phyloP scores from a whole-genome alignment of 64 coral and sea anemone genomes.

The Dendronephthya gigantea region DNA sequence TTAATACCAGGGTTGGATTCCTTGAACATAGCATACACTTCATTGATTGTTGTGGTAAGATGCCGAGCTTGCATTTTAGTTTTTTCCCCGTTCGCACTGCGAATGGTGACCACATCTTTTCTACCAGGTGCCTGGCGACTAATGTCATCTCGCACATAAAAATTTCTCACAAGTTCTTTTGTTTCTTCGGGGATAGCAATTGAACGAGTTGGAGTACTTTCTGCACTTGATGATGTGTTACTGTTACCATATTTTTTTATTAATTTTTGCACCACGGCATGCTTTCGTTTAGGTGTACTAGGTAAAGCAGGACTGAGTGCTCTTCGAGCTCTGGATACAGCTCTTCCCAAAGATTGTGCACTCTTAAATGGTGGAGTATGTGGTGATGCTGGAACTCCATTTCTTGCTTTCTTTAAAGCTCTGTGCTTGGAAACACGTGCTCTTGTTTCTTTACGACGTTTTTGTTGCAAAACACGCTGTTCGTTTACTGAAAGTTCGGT shows the following conservation, averaged over 20 bases:
- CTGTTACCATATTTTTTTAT: neutral
- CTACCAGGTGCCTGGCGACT: no score
- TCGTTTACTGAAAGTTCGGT: neutral
- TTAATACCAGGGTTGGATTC: slow-evolving; percentile 46
- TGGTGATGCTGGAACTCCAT: no score
- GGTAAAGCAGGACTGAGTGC: neutral
- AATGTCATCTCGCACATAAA: neutral
- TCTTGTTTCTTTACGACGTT: neutral
- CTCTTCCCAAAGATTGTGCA: neutral
- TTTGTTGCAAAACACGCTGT: no score
- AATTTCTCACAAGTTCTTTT: neutral
- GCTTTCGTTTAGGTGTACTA: neutral
- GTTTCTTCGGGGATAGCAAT: neutral
- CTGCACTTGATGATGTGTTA: neutral
- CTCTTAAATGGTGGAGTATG: no score
- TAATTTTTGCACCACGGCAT: neutral
- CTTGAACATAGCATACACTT: slow-evolving; percentile 49
- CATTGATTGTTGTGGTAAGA: slow-evolving; percentile 27
- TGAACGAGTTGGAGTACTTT: neutral
- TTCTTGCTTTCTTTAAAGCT: neutral
- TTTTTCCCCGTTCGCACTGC: neutral
- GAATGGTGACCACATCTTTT: neutral
- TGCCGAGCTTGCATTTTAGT: no score
- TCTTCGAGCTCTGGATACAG: neutral
- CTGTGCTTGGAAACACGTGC: neutral